Conservation (phyloP, 2,888 invertebrate genomes). For the Philonicus albiceps region DNA sequence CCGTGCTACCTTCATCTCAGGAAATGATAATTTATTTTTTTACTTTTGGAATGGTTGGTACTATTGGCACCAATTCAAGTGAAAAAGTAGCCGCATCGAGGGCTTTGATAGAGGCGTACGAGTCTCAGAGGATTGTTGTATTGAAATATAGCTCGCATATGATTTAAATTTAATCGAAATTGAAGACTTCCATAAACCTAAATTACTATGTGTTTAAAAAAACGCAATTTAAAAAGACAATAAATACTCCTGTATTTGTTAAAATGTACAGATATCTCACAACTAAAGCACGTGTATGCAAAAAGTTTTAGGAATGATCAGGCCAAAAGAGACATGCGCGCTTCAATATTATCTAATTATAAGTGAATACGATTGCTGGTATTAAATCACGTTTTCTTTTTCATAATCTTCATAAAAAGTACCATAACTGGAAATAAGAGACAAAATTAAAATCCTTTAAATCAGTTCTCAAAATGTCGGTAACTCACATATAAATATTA, state of each 20-base stretch:
- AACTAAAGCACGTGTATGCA: background rate
- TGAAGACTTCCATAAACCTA: background rate
- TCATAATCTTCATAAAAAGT: conserved; percentile 90
- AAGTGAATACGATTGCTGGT: background rate
- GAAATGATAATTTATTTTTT: too few relatives aligned
- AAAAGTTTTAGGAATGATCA: background rate
- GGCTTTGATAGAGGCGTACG: too few relatives aligned
- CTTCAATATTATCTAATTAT: background rate
- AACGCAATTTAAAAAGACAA: background rate
- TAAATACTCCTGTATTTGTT: background rate
- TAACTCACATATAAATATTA: conserved; percentile 85
- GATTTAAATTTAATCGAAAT: too few relatives aligned
- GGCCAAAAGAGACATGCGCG: background rate
- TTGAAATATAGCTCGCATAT: too few relatives aligned
- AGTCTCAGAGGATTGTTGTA: too few relatives aligned
- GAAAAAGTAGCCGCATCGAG: too few relatives aligned
- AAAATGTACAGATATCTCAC: background rate
- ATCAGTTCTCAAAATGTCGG: background rate
- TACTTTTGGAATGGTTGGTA: too few relatives aligned
- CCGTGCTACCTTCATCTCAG: too few relatives aligned
- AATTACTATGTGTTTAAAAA: background rate
- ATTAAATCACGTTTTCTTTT: conserved; percentile 66
- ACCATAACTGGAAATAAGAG: conserved; percentile 80
- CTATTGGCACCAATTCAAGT: too few relatives aligned
- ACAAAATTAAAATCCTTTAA: background rate